Conservation (phyloP, 2,113 vertebrate genomes). For the Peromyscus californicus region DNA sequence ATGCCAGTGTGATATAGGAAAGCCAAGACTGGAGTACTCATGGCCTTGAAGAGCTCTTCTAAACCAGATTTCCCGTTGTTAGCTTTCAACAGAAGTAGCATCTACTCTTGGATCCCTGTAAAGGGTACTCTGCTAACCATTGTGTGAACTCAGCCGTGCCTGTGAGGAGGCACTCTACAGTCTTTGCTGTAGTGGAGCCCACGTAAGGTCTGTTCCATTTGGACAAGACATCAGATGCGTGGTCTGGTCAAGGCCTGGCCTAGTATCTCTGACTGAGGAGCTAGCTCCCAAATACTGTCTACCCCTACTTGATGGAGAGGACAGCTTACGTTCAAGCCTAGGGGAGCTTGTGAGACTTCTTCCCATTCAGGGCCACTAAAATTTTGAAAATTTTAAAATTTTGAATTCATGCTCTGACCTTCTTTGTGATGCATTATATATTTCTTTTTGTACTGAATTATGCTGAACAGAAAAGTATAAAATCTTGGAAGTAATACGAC, state of each 20-base stretch:
- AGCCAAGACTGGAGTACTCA: not conserved
- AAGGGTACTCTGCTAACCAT: not conserved
- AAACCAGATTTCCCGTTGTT: not conserved
- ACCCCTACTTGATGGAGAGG: not conserved
- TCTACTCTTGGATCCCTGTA: not conserved
- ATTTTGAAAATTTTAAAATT: too few relatives aligned
- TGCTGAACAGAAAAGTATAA: not conserved
- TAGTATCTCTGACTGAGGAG: not conserved
- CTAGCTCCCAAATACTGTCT: not conserved
- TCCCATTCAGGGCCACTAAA: too few relatives aligned
- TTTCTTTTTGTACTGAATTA: slow-evolving; percentile 10
- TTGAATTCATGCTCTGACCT: not conserved
- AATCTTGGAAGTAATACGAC: not conserved
- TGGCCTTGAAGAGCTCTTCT: not conserved
- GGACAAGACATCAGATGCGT: not conserved
- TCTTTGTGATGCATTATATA: not conserved
- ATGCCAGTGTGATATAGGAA: not conserved
- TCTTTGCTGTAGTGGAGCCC: not conserved
- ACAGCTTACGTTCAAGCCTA: not conserved
- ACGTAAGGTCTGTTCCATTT: not conserved
- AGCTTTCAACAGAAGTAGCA: not conserved
- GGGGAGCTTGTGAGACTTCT: not conserved
- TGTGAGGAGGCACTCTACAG: not conserved
- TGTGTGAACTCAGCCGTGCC: not conserved
- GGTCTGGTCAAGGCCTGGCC: not conserved